Evolutionary conservation across 1,140 invertebrate genomes (phyloP).

Genomic region (Hesperophylax magnus): DNA sequence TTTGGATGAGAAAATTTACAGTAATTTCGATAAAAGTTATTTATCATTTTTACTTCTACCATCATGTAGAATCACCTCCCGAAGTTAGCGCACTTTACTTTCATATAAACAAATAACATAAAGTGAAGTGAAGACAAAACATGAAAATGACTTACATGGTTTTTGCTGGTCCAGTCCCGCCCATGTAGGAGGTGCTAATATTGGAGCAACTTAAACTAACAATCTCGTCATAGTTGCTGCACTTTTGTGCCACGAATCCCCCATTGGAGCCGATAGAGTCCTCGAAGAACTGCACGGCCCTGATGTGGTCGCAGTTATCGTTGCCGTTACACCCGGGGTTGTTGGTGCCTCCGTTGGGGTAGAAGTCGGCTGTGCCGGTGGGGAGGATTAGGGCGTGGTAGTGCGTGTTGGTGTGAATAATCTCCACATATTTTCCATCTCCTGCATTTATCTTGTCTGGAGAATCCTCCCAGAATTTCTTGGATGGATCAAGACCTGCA

Average conservation of each 20-base stretch:
- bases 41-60: too few relatives aligned
- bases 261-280: slow-evolving; percentile 42
- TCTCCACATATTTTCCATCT: slow-evolving; percentile 78
- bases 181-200: slow-evolving; percentile 41
- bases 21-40: too few relatives aligned
- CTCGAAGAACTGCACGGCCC: slow-evolving; percentile 37
- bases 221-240: slow-evolving; percentile 48
- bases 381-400: slow-evolving; percentile 70
- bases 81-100: too few relatives aligned
- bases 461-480: slow-evolving; percentile 32
- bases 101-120: not conserved
- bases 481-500: slow-evolving; percentile 43
- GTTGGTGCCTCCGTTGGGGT: slow-evolving; percentile 74
- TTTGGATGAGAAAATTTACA: too few relatives aligned
- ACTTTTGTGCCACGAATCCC: slow-evolving; percentile 43
- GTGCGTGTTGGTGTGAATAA: slow-evolving; percentile 79
- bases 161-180: slow-evolving; percentile 42
- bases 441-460: slow-evolving; percentile 69
- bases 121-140: not conserved
- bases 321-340: slow-evolving; percentile 73
- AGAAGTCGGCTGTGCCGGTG: slow-evolving; percentile 80
- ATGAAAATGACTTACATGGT: slow-evolving; percentile 32
- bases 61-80: too few relatives aligned
- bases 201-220: slow-evolving; percentile 34
- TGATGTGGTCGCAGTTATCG: slow-evolving; percentile 42